A percentile compares a stretch with the other conserved stretches of the same genome.
Evolutionary conservation across 2,113 vertebrate species (phyloP).

Genomic region (Saccopteryx bilineata): DNA sequence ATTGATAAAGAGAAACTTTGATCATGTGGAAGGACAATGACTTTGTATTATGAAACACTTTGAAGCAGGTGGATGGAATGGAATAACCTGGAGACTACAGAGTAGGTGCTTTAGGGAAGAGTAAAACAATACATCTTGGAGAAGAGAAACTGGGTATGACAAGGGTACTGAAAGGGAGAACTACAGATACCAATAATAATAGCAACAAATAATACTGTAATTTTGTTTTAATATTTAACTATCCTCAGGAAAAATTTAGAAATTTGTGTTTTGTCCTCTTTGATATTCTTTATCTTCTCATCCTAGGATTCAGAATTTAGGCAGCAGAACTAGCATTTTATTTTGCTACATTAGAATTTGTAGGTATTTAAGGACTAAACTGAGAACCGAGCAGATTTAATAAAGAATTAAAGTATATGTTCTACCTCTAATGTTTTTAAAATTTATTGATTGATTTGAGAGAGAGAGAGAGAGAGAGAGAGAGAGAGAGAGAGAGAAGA

Average conservation of each 20-base stretch:
- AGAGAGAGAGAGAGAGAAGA: too few species aligned
- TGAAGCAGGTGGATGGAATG: neutral
- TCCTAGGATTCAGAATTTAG: neutral
- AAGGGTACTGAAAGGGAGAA: neutral
- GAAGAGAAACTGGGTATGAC: neutral
- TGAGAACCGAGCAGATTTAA: neutral
- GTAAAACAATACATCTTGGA: neutral
- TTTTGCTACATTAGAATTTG: neutral
- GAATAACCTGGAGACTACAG: fast-evolving
- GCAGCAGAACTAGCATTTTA: neutral
- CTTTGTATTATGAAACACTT: neutral
- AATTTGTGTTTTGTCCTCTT: neutral
- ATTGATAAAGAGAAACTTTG: neutral
- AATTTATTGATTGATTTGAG: too few species aligned
- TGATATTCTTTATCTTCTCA: neutral
- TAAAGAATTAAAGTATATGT: neutral
- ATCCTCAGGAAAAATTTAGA: neutral
- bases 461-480: too few species aligned
- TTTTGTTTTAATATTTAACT: neutral
- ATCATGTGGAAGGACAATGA: neutral
- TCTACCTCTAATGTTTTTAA: too few species aligned
- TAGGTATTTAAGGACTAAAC: constrained; percentile 3
- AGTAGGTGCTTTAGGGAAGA: neutral
- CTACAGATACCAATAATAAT: neutral
- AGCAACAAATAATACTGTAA: neutral